Conservation (phyloP, 2,888 invertebrate genomes). For the Coenonympha arcania region DNA sequence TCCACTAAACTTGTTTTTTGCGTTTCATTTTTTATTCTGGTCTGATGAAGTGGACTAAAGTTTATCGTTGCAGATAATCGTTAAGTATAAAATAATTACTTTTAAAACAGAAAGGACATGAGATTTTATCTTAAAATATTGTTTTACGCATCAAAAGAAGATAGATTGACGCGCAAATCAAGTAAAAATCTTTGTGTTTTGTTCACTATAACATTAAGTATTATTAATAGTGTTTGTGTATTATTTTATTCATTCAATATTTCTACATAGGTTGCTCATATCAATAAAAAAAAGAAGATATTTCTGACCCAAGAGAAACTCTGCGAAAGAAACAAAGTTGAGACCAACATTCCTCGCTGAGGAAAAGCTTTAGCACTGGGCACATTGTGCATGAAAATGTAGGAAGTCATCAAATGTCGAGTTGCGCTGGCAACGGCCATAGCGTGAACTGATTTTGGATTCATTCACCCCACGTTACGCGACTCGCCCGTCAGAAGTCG, state of each 20-base stretch:
- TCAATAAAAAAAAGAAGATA: too few species aligned
- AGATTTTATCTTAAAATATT: constrained; percentile 5
- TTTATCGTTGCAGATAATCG: constrained; percentile 10
- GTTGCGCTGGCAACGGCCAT: constrained; percentile 34
- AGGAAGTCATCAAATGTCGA: constrained; percentile 28
- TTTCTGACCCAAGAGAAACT: too few species aligned
- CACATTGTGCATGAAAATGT: constrained; percentile 13
- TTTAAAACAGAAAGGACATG: neutral
- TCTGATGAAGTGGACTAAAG: constrained; percentile 12
- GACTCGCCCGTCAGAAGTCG: constrained; percentile 52
- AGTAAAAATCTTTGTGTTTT: too few species aligned
- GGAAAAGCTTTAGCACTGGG: constrained; percentile 3
- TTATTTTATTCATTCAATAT: too few species aligned
- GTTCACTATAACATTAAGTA: too few species aligned
- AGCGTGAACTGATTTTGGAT: constrained; percentile 58
- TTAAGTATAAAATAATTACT: constrained; percentile 9
- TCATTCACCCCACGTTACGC: constrained; percentile 68
- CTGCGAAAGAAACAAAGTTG: neutral
- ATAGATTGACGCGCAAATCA: neutral
- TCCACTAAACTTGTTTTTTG: constrained; percentile 12
- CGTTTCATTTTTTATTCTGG: constrained; percentile 2
- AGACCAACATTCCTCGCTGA: neutral
- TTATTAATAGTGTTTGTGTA: too few species aligned
- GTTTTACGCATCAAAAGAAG: neutral
- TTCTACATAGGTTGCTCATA: too few species aligned